phyloP scores from a whole-genome alignment of 1,140 invertebrate genomes.

The Hylaeus anthracinus region DNA sequence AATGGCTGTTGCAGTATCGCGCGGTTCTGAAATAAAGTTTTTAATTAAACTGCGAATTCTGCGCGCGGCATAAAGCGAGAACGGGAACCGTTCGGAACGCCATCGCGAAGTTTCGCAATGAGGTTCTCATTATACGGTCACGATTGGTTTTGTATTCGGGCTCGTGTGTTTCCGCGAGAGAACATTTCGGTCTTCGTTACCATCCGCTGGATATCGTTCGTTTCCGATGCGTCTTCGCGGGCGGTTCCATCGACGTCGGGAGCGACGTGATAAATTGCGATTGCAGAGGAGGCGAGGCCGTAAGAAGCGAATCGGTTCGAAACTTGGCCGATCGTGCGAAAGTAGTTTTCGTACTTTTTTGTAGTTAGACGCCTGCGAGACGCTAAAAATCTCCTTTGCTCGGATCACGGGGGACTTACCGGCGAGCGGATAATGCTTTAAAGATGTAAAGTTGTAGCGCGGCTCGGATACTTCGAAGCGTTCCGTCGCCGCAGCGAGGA shows the following conservation, averaged over 20 bases:
- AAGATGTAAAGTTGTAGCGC: conserved; percentile 41
- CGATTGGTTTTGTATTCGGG: background rate
- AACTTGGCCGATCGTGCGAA: conserved; percentile 17
- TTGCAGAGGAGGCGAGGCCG: conserved; percentile 21
- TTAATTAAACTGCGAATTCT: background rate
- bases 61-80: background rate
- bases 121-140: background rate
- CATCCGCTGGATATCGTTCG: background rate
- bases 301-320: conserved; percentile 50
- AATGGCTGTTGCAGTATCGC: background rate
- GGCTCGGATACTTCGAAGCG: background rate
- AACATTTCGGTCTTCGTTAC: background rate
- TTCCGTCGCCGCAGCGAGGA: conserved; percentile 39
- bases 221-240: background rate
- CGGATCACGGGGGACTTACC: background rate
- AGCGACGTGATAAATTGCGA: conserved; percentile 52
- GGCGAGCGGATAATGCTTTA: conserved; percentile 44
- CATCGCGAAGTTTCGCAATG: background rate
- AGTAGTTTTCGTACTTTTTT: conserved; percentile 12
- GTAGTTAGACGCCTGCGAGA: background rate
- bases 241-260: background rate
- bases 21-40: background rate
- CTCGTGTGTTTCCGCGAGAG: no score
- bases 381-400: background rate
- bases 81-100: background rate